phyloP scores from a whole-genome alignment of 2,797 vertebrate species.

The Karalla daura region DNA sequence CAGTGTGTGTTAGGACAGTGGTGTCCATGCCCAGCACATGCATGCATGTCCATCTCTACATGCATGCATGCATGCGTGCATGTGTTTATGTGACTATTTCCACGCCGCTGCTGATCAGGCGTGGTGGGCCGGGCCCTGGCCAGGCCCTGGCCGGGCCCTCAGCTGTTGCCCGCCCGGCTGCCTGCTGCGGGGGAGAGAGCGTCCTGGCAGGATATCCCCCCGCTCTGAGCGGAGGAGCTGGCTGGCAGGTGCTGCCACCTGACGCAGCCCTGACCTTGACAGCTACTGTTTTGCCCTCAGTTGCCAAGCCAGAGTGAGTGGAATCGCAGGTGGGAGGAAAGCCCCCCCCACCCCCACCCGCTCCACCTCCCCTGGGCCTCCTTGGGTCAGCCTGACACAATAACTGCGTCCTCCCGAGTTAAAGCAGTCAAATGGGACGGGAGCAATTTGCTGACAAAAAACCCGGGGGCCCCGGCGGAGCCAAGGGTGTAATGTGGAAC shows the following conservation, averaged over 20 bases:
- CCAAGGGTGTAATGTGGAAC: conserved; percentile 9
- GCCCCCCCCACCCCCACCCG: too few species aligned
- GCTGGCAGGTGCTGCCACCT: conserved; percentile 65
- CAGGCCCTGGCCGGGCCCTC: too few species aligned
- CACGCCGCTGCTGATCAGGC: too few species aligned
- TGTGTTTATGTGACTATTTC: too few species aligned
- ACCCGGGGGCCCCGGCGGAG: background rate
- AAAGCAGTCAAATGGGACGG: background rate
- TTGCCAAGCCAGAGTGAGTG: conserved; percentile 37
- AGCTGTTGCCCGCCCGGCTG: conserved; percentile 55
- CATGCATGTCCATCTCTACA: conserved; percentile 24
- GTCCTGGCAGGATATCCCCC: conserved; percentile 71
- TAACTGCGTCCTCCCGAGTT: background rate
- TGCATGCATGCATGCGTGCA: too few species aligned
- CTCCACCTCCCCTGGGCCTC: background rate
- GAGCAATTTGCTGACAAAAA: background rate
- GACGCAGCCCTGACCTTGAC: conserved; percentile 49
- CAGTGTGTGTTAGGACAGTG: conserved; percentile 22
- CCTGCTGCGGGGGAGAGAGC: conserved; percentile 28
- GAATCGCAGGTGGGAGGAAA: conserved; percentile 18
- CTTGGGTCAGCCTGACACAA: background rate
- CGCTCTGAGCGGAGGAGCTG: conserved; percentile 60
- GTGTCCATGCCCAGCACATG: conserved; percentile 8
- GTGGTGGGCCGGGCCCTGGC: too few species aligned
- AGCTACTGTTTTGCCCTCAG: conserved; percentile 39